Evolutionary conservation across 2,113 vertebrate species (phyloP).

Genomic region (Orcinus orca): DNA sequence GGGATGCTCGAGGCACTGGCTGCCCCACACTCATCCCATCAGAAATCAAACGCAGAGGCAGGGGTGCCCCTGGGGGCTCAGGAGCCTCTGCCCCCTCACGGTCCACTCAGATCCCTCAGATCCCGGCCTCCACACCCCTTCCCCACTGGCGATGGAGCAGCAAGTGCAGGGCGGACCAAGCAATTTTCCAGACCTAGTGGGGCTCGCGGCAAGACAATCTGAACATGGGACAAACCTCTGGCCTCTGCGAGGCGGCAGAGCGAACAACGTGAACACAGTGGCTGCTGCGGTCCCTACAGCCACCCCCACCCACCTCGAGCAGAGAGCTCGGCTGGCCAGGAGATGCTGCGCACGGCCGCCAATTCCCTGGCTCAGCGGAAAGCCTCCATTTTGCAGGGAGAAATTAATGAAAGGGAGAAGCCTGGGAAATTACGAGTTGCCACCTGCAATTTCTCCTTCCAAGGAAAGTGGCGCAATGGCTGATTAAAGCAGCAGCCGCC

Average conservation of each 20-base stretch:
- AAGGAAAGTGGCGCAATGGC: constrained; percentile 23
- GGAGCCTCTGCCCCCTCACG: not conserved
- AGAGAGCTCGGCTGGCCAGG: not conserved
- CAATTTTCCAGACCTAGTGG: constrained; percentile 18
- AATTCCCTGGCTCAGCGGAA: constrained; percentile 67
- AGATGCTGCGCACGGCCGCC: not conserved
- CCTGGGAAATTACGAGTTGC: constrained; percentile 75
- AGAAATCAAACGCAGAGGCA: not conserved
- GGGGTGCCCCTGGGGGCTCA: not conserved
- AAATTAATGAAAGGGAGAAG: constrained; percentile 79
- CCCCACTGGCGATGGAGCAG: not conserved
- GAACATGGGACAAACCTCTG: not conserved
- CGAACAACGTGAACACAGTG: not conserved
- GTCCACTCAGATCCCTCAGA: not conserved
- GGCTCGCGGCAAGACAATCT: not conserved
- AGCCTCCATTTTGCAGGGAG: constrained; percentile 76
- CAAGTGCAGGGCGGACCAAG: not conserved
- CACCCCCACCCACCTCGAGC: not conserved
- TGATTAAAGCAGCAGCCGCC: constrained; percentile 57
- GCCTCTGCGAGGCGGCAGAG: not conserved
- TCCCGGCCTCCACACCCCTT: not conserved
- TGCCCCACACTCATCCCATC: not conserved
- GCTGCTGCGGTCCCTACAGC: fast-evolving
- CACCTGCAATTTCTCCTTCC: constrained; percentile 75
- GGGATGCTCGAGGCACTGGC: fast-evolving